A percentile compares a stretch with the other conserved stretches of the same genome.
These are phyloP conservation scores for Pseudorasbora parva DNA, from an alignment of 2,113 vertebrate species.

Conservation along the genomic window DNA sequence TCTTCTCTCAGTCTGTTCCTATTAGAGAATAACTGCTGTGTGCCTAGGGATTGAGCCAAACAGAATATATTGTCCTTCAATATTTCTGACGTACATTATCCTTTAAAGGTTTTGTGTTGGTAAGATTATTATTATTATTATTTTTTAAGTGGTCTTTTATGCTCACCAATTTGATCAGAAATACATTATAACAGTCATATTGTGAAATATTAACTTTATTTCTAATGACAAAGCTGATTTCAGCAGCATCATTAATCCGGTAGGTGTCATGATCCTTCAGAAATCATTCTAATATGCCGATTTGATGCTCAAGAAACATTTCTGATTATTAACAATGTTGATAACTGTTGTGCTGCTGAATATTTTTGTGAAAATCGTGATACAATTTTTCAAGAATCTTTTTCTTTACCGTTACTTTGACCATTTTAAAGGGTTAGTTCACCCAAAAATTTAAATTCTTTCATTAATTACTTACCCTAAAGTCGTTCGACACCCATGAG, in stretches of 20 bases:
- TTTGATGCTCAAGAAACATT: not conserved
- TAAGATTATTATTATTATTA: not conserved
- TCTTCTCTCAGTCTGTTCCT: slow-evolving; percentile 1
- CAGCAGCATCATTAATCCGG: not conserved
- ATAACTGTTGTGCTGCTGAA: not conserved
- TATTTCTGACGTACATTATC: not conserved
- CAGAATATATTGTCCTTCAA: not conserved
- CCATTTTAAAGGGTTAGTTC: too few species aligned
- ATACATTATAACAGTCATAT: not conserved
- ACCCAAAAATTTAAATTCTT: too few species aligned
- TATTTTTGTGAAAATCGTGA: not conserved
- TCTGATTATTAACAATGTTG: not conserved
- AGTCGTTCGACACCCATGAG: too few species aligned
- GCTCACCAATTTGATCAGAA: not conserved
- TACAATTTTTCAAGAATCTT: not conserved
- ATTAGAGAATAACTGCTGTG: slow-evolving; percentile 30
- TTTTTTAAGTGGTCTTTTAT: not conserved
- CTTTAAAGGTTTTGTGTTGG: not conserved
- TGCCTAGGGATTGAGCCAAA: not conserved
- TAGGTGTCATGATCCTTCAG: not conserved
- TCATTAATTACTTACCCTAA: too few species aligned
- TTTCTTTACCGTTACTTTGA: not conserved
- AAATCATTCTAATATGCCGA: not conserved
- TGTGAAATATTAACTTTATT: not conserved
- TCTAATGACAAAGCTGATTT: too few species aligned